These are phyloP conservation scores for Rhinogobius similis DNA, from an alignment of 2,113 vertebrate species.

Conservation along the genomic window DNA sequence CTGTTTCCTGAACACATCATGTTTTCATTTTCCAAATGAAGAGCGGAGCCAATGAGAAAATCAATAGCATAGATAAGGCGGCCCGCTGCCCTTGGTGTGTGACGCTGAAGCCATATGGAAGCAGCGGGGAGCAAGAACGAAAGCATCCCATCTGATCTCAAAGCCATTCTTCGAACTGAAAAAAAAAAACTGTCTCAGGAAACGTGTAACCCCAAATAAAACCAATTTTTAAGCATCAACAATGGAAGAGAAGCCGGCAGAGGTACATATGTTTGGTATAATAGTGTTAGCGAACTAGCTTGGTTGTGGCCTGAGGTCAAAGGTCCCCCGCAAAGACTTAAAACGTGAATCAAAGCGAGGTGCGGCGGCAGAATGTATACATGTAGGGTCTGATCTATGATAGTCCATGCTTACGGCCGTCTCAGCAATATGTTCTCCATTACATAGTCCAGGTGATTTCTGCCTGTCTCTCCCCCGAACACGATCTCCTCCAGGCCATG, in stretches of 20 bases:
- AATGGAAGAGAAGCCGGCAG: neutral
- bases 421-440: slow-evolving; percentile 90
- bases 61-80: slow-evolving; percentile 74
- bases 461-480: slow-evolving; percentile 81
- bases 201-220: slow-evolving; percentile 12
- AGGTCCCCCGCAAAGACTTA: slow-evolving; percentile 44
- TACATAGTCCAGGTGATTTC: slow-evolving; percentile 91
- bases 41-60: slow-evolving; percentile 73
- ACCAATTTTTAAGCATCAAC: slow-evolving; percentile 16
- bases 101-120: slow-evolving; percentile 66
- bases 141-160: slow-evolving; percentile 37
- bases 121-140: slow-evolving; percentile 56
- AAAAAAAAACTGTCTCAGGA: slow-evolving; percentile 6
- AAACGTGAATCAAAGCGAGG: slow-evolving; percentile 53
- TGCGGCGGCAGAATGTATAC: slow-evolving; percentile 53
- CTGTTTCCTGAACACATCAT: slow-evolving; percentile 68
- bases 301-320: slow-evolving; percentile 55
- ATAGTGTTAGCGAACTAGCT: slow-evolving; percentile 48
- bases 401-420: slow-evolving; percentile 72
- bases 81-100: slow-evolving; percentile 67
- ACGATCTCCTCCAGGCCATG: slow-evolving; percentile 88
- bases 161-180: slow-evolving; percentile 28
- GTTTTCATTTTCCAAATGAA: slow-evolving; percentile 75
- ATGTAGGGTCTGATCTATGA: slow-evolving; percentile 69
- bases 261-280: slow-evolving; percentile 26